Evolutionary conservation across 1,140 invertebrate species (phyloP).

Genomic region (Drosophila persimilis): DNA sequence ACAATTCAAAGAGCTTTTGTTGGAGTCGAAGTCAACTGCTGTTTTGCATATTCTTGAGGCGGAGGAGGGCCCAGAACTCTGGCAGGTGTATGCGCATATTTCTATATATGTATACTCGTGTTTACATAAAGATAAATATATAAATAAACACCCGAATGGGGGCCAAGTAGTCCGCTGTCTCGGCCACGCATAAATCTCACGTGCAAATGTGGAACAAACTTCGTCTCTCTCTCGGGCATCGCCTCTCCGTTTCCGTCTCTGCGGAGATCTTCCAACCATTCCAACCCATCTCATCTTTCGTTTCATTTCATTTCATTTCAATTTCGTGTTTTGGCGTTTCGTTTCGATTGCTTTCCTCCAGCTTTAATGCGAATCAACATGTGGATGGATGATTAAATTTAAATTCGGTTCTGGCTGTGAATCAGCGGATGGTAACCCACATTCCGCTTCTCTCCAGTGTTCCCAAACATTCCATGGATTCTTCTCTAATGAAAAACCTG

Average conservation of each 20-base stretch:
- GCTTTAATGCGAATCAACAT: constrained; percentile 49
- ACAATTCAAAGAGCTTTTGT: constrained; percentile 29
- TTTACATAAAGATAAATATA: constrained; percentile 64
- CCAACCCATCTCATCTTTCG: constrained; percentile 25
- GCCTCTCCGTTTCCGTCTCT: constrained; percentile 28
- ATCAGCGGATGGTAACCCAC: constrained; percentile 40
- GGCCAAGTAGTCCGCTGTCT: constrained; percentile 10
- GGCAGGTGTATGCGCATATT: constrained; percentile 49
- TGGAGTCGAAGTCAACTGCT: constrained; percentile 10
- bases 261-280: not conserved
- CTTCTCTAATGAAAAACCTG: constrained; percentile 14
- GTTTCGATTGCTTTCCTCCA: constrained; percentile 25
- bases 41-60: constrained; percentile 57
- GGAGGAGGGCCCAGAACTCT: constrained; percentile 22
- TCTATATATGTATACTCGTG: constrained; percentile 30
- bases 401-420: constrained; percentile 40
- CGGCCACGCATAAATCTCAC: constrained; percentile 75
- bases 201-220: constrained; percentile 77
- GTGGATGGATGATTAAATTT: constrained; percentile 49
- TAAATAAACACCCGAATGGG: constrained; percentile 65
- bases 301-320: constrained; percentile 39
- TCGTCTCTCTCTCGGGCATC: constrained; percentile 14
- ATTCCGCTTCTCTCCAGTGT: constrained; percentile 9
- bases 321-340: constrained; percentile 31
- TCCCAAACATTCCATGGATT: not conserved